These are phyloP conservation scores for Lasioglossum villosulum DNA, from an alignment of 2,888 invertebrate genomes.

Conservation along the genomic window DNA sequence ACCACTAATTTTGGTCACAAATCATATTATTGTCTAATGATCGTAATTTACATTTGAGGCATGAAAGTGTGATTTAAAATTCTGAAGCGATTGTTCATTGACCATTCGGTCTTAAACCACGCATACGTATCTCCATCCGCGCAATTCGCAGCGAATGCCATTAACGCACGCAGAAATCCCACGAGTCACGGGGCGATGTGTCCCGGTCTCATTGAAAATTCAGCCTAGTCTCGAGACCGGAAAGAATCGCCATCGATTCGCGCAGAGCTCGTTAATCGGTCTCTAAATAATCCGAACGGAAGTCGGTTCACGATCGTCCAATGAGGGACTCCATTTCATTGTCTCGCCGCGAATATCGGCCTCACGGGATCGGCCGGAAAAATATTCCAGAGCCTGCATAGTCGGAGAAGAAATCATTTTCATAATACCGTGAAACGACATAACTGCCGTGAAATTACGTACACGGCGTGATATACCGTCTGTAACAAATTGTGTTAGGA, in stretches of 20 bases:
- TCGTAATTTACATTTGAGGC: not conserved
- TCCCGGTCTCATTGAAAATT: not conserved
- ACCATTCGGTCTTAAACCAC: not conserved
- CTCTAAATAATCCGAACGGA: not conserved
- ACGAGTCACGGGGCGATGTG: not conserved
- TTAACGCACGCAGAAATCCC: not conserved
- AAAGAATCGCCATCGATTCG: not conserved
- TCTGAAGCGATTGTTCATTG: not conserved
- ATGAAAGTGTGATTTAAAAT: no score
- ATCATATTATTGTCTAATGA: not conserved
- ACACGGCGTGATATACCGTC: not conserved
- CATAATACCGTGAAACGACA: not conserved
- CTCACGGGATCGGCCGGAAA: not conserved
- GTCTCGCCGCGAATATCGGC: not conserved
- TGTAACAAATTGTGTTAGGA: constrained; percentile 9
- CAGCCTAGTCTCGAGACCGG: not conserved
- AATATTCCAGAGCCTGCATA: constrained; percentile 3
- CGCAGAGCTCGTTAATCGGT: not conserved
- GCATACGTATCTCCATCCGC: not conserved
- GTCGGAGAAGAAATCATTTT: constrained; percentile 21
- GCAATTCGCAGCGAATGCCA: not conserved
- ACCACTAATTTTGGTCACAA: not conserved
- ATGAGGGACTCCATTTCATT: not conserved
- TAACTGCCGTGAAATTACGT: not conserved
- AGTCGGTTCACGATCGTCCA: not conserved